A percentile compares a stretch with the other conserved stretches of the same genome.
Conservation (phyloP, 1,140 invertebrate species). For the Orchesella cincta region DNA sequence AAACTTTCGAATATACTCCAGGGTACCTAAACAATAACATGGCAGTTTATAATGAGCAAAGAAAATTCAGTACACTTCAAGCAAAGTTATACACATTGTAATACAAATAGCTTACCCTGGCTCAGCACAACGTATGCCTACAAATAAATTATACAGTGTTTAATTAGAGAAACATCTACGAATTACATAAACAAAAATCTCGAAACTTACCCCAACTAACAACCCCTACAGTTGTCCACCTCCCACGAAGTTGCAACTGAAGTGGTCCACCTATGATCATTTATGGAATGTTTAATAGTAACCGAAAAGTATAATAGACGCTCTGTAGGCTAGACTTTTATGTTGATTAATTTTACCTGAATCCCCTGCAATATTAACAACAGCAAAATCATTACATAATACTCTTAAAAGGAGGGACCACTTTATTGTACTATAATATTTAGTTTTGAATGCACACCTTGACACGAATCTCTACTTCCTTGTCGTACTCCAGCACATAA, state of each 20-base stretch:
- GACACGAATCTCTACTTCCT: conserved; percentile 76
- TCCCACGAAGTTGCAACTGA: conserved; percentile 68
- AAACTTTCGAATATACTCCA: conserved; percentile 72
- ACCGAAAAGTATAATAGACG: conserved; percentile 6
- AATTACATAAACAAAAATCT: neutral
- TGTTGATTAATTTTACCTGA: conserved; percentile 38
- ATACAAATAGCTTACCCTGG: conserved; percentile 35
- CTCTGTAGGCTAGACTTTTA: neutral
- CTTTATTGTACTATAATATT: no score
- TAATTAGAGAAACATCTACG: no score
- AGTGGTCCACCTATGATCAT: conserved; percentile 71
- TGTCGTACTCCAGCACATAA: conserved; percentile 72
- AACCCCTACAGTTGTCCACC: conserved; percentile 77
- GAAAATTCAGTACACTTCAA: no score
- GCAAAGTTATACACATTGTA: neutral
- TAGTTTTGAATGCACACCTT: no score
- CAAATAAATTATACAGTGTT: neutral
- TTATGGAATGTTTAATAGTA: neutral
- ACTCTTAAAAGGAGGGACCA: neutral
- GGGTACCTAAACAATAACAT: conserved; percentile 57
- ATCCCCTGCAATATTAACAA: conserved; percentile 35
- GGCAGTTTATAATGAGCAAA: neutral
- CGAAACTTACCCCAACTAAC: conserved; percentile 73
- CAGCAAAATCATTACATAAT: neutral
- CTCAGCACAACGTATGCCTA: conserved; percentile 35